phyloP scores from a whole-genome alignment of 2,888 invertebrate species.

The Zootermopsis nevadensis region DNA sequence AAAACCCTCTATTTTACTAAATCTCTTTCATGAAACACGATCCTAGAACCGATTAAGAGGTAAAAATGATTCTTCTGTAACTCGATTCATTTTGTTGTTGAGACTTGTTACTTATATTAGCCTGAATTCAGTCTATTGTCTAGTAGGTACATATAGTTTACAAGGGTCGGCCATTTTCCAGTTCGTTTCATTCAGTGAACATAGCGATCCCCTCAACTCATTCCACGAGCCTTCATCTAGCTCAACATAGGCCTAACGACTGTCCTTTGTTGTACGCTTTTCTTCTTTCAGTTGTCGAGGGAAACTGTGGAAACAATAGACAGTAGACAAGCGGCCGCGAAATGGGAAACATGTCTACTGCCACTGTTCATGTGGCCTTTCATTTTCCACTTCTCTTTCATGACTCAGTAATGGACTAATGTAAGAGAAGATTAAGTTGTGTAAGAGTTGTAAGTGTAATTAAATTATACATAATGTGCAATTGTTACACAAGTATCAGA shows the following conservation, averaged over 20 bases:
- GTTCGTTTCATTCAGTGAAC: conserved; percentile 15
- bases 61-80: background rate
- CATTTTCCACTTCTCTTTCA: background rate
- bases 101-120: background rate
- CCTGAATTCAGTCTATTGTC: background rate
- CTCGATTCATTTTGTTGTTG: background rate
- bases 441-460: no score
- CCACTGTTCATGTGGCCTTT: background rate
- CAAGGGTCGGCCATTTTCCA: conserved; percentile 15
- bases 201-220: background rate
- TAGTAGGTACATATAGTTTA: background rate
- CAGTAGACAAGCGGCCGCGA: conserved; percentile 28
- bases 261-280: conserved; percentile 33
- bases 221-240: conserved; percentile 15
- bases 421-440: background rate
- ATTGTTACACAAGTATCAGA: no score
- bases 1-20: no score
- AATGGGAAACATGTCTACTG: conserved; percentile 31
- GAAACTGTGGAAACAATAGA: conserved; percentile 31
- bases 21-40: background rate
- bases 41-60: background rate
- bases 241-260: background rate
- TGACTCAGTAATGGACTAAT: background rate
- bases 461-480: no score
- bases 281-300: conserved; percentile 38